Percentiles rank a stretch among this genome's conserved stretches.
These are phyloP conservation scores for Papilio machaon DNA, from an alignment of 1,140 invertebrate genomes.

Conservation along the genomic window DNA sequence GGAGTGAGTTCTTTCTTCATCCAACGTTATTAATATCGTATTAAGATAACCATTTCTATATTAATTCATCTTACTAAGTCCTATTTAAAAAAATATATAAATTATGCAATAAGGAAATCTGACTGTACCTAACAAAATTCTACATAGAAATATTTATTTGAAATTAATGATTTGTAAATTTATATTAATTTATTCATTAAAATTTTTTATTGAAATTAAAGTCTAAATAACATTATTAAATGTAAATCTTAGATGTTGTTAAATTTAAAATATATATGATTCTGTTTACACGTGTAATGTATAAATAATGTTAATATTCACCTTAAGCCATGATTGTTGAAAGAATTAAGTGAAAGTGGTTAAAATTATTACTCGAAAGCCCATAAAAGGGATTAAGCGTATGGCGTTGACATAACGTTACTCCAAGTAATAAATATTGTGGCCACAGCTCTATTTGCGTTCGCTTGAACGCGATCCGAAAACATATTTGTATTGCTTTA, in stretches of 20 bases:
- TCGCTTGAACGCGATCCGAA: slow-evolving; percentile 24
- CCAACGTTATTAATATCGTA: slow-evolving; percentile 73
- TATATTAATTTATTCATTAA: no score
- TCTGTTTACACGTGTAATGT: slow-evolving; percentile 40
- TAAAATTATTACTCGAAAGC: slow-evolving; percentile 55
- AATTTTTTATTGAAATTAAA: no score
- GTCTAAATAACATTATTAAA: no score
- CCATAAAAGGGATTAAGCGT: slow-evolving; percentile 61
- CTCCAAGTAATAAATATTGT: slow-evolving; percentile 52
- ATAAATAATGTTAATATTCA: slow-evolving; percentile 53
- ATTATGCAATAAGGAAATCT: no score
- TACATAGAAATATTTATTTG: no score
- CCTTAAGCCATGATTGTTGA: slow-evolving; percentile 55
- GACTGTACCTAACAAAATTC: no score
- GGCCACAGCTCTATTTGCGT: slow-evolving; percentile 30
- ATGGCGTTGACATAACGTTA: slow-evolving; percentile 58
- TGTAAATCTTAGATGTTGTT: no score
- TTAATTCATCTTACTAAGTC: background rate
- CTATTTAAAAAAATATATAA: no score
- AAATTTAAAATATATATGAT: no score
- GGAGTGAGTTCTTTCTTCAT: slow-evolving; percentile 67
- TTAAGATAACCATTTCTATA: slow-evolving; percentile 67
- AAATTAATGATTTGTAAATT: no score
- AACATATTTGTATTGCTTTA: slow-evolving; percentile 25
- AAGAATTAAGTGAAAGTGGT: slow-evolving; percentile 60